Percentiles rank a stretch among this genome's conserved stretches.
These are phyloP conservation scores for Muntiacus reevesi DNA, from an alignment of 2,113 vertebrate species.

Conservation along the genomic window DNA sequence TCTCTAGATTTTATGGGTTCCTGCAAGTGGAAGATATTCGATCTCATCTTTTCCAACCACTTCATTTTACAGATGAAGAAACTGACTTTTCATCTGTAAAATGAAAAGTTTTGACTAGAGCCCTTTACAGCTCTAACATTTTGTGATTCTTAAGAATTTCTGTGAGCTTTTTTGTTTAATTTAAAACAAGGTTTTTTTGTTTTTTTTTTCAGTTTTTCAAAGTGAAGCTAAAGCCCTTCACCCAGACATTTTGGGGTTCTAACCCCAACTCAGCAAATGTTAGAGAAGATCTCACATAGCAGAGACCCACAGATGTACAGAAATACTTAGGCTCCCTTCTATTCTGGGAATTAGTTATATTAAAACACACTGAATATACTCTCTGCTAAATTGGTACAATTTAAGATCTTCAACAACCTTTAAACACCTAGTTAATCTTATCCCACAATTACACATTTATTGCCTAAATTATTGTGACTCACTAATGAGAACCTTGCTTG, in stretches of 20 bases:
- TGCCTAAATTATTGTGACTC: constrained; percentile 63
- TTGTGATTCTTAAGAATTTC: background rate
- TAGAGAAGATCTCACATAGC: background rate
- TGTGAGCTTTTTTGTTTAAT: background rate
- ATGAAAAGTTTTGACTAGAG: background rate
- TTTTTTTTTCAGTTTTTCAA: background rate
- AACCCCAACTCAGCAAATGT: background rate
- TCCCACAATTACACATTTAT: constrained; percentile 64
- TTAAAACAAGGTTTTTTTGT: background rate
- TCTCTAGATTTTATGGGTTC: background rate
- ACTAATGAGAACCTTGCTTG: constrained; percentile 46
- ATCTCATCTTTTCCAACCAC: background rate
- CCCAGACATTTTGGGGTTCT: background rate
- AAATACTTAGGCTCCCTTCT: background rate
- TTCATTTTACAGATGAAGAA: constrained; percentile 44
- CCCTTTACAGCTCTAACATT: background rate
- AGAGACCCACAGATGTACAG: background rate
- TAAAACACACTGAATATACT: constrained; percentile 32
- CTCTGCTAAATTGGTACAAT: constrained; percentile 54
- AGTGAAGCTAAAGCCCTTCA: background rate
- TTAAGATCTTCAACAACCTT: constrained; percentile 62
- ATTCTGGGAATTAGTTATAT: constrained; percentile 20
- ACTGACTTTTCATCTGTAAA: constrained; percentile 29
- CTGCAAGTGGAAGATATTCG: background rate
- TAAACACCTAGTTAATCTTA: constrained; percentile 59